Conservation (phyloP, 2,888 invertebrate species). For the Uloborus plumipes region DNA sequence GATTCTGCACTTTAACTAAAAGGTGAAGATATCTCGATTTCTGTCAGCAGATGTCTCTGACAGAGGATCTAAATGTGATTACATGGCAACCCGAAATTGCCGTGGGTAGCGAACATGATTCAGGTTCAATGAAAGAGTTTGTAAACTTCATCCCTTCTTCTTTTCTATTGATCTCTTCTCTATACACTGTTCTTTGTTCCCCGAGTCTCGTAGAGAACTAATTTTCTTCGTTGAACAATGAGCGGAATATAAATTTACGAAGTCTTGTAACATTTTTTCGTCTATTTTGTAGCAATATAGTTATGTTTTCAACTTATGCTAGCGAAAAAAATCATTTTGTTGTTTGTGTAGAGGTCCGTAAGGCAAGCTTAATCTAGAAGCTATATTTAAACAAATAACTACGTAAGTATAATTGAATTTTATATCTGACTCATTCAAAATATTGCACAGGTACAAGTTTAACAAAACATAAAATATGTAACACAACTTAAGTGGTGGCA, state of each 20-base stretch:
- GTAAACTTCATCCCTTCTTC: constrained; percentile 33
- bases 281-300: too few species aligned
- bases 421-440: too few species aligned
- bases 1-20: constrained; percentile 3
- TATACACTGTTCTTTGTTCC: constrained; percentile 3
- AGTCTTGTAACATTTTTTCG: not conserved
- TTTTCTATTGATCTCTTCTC: constrained; percentile 33
- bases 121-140: constrained; percentile 43
- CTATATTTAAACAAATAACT: too few species aligned
- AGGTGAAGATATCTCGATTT: constrained; percentile 25
- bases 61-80: constrained; percentile 42
- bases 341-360: too few species aligned
- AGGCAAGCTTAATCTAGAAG: too few species aligned
- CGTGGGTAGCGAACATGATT: constrained; percentile 45
- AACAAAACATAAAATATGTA: too few species aligned
- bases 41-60: constrained; percentile 25
- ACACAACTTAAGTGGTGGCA: too few species aligned
- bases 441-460: too few species aligned
- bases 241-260: constrained; percentile 43
- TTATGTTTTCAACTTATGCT: too few species aligned
- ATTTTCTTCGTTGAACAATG: constrained; percentile 48
- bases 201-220: constrained; percentile 18
- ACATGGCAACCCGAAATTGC: constrained; percentile 41
- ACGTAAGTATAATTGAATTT: too few species aligned
- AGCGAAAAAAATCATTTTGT: too few species aligned